Base-by-base conservation (phyloP, 2,888 invertebrate genomes). In the Callyntrura sp. region DNA sequence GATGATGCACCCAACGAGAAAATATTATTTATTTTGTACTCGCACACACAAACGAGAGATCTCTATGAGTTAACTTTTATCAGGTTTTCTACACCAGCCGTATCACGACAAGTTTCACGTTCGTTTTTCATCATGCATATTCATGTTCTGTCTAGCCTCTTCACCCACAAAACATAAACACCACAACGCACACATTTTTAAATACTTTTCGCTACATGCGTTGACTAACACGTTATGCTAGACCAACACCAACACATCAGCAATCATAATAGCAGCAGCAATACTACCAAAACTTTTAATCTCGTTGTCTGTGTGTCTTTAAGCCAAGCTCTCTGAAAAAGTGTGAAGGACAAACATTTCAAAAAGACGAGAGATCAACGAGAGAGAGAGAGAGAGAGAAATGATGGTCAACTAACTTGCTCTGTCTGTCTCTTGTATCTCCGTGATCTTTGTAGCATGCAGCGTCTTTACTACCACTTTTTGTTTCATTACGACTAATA, bases 301-400 rank as follows among this genome's bases (percentile, higher is more conserved):
- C 82, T 82, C 45, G 43, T 43, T 48, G 51, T 76, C 48, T 78
- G 28, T 81, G 25, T 82, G 48, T 82, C 48, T 65, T 81, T 81
- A 60, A 81, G 81, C 57, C 78, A 81, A 82, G 65, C 48, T n/a
- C n/a, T n/a, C n/a, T 82, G 57, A 60, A 82, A 76, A 82, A 82
- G 82, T 82, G 82, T 65, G 82, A 82, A 82, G 82, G 82, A 82
- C 82, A 82, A 82, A 65, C 82, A 82, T 65, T 82, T 48, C 8
- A 65, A 65, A 57, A 35, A 35, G 35, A 35, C 35, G 6, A 35
- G 35, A n/a, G n/a, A n/a, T n/a, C n/a, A n/a, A n/a, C n/a, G n/a
- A n/a, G n/a, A n/a, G n/a, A n/a, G n/a, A n/a, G n/a, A n/a, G n/a
- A 6, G 35, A 35, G 35, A 35, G 6, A 35, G n/a, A 68, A 45